Conservation (phyloP, 2,888 invertebrate genomes). For the Ditylenchus weischeri region DNA sequence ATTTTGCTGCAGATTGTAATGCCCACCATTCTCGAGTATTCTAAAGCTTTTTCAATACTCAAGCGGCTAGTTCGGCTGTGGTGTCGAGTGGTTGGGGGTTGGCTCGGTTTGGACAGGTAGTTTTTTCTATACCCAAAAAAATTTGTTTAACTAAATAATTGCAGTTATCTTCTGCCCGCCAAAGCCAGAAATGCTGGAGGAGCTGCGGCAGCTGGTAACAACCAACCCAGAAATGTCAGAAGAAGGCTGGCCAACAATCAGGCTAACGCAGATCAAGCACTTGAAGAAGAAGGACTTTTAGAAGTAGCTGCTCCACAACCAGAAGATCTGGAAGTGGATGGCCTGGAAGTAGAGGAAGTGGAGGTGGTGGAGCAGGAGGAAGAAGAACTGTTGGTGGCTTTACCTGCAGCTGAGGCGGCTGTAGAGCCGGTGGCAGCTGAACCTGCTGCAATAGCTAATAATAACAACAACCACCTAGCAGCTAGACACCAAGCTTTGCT, state of each 20-base stretch:
- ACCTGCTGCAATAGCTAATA: neutral
- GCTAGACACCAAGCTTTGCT: conserved; percentile 86
- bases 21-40: conserved; percentile 91
- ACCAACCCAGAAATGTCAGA: conserved; percentile 17
- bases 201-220: conserved; percentile 5
- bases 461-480: conserved; percentile 26
- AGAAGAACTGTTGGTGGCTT: conserved; percentile 2
- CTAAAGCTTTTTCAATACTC: conserved; percentile 88
- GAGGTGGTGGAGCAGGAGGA: neutral
- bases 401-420: neutral
- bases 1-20: conserved; percentile 80
- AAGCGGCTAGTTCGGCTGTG: conserved; percentile 77
- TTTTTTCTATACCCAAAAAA: conserved; percentile 40
- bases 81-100: conserved; percentile 68
- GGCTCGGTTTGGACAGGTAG: conserved; percentile 43
- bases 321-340: neutral
- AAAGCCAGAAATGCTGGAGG: conserved; percentile 2
- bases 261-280: neutral
- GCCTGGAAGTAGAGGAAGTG: conserved; percentile 1
- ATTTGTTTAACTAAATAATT: neutral
- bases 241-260: conserved; percentile 2
- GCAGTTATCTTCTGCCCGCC: conserved; percentile 9
- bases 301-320: neutral
- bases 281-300: neutral
- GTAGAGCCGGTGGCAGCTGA: neutral